Percentiles rank a stretch among this genome's conserved stretches.
These are phyloP conservation scores for Elachura formosa DNA, from an alignment of 2,113 vertebrate species.

Conservation along the genomic window DNA sequence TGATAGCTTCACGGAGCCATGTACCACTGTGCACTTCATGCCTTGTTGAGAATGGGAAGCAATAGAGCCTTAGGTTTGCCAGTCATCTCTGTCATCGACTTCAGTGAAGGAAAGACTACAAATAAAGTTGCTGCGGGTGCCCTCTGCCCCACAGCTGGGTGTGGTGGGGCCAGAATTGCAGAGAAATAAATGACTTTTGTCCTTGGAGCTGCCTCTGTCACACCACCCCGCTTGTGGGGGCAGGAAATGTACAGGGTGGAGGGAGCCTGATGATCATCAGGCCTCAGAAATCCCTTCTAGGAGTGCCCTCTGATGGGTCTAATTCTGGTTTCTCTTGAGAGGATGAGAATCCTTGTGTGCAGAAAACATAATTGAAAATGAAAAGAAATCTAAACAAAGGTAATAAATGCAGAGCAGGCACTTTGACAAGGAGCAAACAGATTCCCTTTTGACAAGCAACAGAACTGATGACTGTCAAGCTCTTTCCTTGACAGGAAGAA, in stretches of 20 bases:
- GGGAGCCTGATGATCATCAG: background rate
- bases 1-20: fast-evolving
- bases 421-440: background rate
- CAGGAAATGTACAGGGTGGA: background rate
- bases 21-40: background rate
- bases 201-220: background rate
- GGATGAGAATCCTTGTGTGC: background rate
- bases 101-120: background rate
- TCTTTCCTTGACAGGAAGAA: background rate
- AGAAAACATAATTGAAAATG: background rate
- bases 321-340: background rate
- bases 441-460: background rate
- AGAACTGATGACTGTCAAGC: background rate
- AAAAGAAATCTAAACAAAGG: background rate
- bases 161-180: background rate
- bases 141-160: background rate
- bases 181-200: background rate
- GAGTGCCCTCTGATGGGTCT: background rate
- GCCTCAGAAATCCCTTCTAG: background rate
- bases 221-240: no score
- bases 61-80: background rate
- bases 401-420: background rate
- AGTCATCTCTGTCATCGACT: background rate
- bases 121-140: background rate
- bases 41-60: background rate